Base-by-base conservation (phyloP, 2,888 invertebrate species). In the Drosophila birchii region DNA sequence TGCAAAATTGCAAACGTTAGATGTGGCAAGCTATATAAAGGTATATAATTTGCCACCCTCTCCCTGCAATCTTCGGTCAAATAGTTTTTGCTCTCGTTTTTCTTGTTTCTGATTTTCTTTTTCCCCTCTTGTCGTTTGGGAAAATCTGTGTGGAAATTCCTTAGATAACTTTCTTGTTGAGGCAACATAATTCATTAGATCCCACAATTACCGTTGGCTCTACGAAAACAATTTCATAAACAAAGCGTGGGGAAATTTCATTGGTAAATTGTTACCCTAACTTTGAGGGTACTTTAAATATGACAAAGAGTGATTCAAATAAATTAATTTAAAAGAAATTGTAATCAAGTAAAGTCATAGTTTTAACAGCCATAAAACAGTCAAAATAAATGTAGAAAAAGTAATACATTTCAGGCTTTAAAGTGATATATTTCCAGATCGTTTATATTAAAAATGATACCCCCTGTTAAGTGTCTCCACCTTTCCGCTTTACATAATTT, bases 1-100 rank as follows among this genome's bases (percentile, higher is more conserved):
- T 85, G 84, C 84, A 85, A 85, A 88, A 53, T 62, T 60, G 60
- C 80, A 76, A 76, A 45, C 73, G 58, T 74, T 61, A 72, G 76
- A 78, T 88, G 84, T 86, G 88, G 88, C 87, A 84, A 88, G 78
- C 72, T 57, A 43, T 79, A 80, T 72, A 76, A 77, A 51, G 73
- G 75, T 67, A 59, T 62, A 69, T 62, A 69, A 75, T 68, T 75
- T 70, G 34, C 57, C 49, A 60, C 53, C 51, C 64, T 23, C 64
- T 39, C 47, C 20, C 38, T n/a, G 39, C 47, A 43, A 57, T 69
- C 88, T 83, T 72, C 80, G 77, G 73, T 86, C 73, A 80, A 84
- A 78, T 71, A 67, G 72, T 56, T 71, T 63, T 44, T 69, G 47
- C 68, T 68, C 70, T 68, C 70, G 70, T 68, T 69, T 68, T 51